Conservation (phyloP, 2,888 invertebrate species). For the Tinea trinotella region DNA sequence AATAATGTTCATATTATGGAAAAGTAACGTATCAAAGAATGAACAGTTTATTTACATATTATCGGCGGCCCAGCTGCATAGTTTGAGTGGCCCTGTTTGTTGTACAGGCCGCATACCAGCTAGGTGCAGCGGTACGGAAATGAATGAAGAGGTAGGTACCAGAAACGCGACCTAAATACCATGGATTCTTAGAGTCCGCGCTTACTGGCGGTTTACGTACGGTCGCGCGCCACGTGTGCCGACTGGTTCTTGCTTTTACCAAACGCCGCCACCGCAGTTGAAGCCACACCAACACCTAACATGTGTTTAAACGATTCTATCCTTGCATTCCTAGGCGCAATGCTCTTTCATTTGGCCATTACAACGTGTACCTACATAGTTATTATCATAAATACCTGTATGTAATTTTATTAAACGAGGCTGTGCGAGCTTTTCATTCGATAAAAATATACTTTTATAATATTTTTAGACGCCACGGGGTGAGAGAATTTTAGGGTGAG, state of each 20-base stretch:
- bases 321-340: constrained; percentile 4
- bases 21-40: not conserved
- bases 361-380: not conserved
- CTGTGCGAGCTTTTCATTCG: not conserved
- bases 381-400: not conserved
- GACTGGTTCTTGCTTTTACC: constrained; percentile 41
- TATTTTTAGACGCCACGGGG: constrained; percentile 13
- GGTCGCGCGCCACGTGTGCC: constrained; percentile 54
- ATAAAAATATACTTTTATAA: constrained; percentile 3
- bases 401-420: not conserved
- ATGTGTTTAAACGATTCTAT: constrained; percentile 9
- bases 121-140: constrained; percentile 57
- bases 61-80: constrained; percentile 8
- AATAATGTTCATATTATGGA: not conserved
- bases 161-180: constrained; percentile 71
- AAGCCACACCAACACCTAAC: not conserved
- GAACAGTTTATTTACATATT: constrained; percentile 6
- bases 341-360: not conserved
- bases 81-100: constrained; percentile 4
- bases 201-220: constrained; percentile 20
- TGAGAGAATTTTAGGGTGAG: constrained; percentile 14
- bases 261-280: constrained; percentile 37
- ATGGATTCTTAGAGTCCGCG: constrained; percentile 53
- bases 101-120: constrained; percentile 24
- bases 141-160: constrained; percentile 70